Evolutionary conservation across 2,888 invertebrate species (phyloP), one percentile per base, ranked within the genome.

Genomic region (Ochlodes sylvanus): DNA sequence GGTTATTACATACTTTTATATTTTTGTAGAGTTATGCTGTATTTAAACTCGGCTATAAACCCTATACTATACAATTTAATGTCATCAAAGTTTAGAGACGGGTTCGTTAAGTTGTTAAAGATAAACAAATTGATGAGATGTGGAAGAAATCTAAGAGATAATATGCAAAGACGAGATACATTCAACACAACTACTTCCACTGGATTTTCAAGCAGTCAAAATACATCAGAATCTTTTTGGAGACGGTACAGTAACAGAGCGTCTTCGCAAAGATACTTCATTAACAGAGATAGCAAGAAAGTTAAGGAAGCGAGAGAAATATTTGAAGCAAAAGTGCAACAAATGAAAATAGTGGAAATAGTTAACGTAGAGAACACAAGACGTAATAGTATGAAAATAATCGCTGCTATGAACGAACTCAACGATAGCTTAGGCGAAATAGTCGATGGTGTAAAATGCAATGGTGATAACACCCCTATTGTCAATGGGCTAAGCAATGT

Each of bases 31-130:
- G 96, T 98, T 65, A 97, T 98, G 96, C 92, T 97, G 74, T 98
- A 98, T 89, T 94, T 98, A 64, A 98, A 98, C 88, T 98, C 98
- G 58, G 98, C 98, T 12, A 95, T 98, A 66, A 98, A 98, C 93
- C 98, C 98, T 12, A 97, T 98, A 78, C 91, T 98, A 63, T 98
- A 98, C 89, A 98, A 98, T 85, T 94, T 98, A 66, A 97, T 98
- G 96, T 98, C 98, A 69, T 97, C 98, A 0, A 98, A 98, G 84
- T 98, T 98, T 89, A 95, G 98, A 9, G 96, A 96, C 62, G 97
- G 97, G 5, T 97, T 97, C 76, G 94, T 96, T 64, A 95, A 95
- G 77, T 87, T 97, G 60, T 94, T 96, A 41, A 90, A 76, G 71
- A 88, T 93, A 52, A 92, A 92, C 74, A 93, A 90, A 71, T 76